These are phyloP conservation scores for Discoglossus pictus DNA, from an alignment of 2,797 vertebrate species.

Conservation along the genomic window DNA sequence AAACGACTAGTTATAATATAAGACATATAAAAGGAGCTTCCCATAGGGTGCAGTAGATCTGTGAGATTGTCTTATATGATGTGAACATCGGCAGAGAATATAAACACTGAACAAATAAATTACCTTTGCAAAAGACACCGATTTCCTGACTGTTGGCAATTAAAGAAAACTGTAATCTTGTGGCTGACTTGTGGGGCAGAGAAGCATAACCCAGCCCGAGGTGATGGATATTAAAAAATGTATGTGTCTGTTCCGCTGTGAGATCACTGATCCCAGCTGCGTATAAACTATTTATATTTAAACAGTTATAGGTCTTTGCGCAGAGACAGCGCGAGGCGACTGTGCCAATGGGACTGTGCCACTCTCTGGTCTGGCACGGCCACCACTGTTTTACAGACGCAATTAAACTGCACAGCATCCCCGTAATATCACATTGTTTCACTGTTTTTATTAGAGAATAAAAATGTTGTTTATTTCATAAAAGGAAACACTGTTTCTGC, in stretches of 20 bases:
- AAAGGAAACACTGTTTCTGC: too few species aligned
- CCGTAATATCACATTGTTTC: too few species aligned
- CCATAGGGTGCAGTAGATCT: slow-evolving; percentile 7
- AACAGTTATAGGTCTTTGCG: too few species aligned
- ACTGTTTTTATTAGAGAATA: too few species aligned
- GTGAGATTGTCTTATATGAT: slow-evolving; percentile 9
- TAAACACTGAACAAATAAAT: slow-evolving; percentile 34
- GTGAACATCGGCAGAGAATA: slow-evolving; percentile 19
- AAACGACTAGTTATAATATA: too few species aligned
- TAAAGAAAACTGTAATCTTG: slow-evolving; percentile 27
- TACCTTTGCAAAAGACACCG: slow-evolving; percentile 36
- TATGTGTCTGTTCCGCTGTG: not conserved
- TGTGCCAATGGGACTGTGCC: too few species aligned
- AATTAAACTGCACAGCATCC: too few species aligned
- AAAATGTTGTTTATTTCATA: too few species aligned
- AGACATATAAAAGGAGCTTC: too few species aligned
- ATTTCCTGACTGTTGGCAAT: slow-evolving; percentile 23
- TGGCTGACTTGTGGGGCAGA: slow-evolving; percentile 2
- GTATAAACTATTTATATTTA: slow-evolving; percentile 24
- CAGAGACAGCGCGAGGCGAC: too few species aligned
- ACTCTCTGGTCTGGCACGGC: too few species aligned
- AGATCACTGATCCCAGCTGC: not conserved
- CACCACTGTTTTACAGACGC: too few species aligned
- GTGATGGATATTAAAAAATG: slow-evolving; percentile 29
- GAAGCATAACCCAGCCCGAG: slow-evolving; percentile 11